Percentiles rank a stretch among this genome's conserved stretches.
Conservation (phyloP, 2,113 vertebrate species). For the Saguinus midas region DNA sequence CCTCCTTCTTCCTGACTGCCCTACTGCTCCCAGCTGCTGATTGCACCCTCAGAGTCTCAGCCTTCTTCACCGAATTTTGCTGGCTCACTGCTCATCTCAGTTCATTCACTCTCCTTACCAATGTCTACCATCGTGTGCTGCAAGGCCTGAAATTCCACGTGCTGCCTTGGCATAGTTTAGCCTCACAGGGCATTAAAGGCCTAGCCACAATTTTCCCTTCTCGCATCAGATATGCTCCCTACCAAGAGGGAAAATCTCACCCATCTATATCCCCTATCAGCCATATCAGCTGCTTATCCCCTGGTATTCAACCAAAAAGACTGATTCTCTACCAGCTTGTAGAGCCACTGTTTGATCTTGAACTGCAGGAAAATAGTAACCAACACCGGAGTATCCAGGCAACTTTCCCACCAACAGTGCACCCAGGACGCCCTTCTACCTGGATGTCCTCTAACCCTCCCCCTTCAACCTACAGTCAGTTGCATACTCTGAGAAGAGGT, state of each 20-base stretch:
- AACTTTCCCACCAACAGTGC: not conserved
- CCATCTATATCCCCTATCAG: too few relatives aligned
- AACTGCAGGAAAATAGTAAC: not conserved
- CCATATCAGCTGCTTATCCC: too few relatives aligned
- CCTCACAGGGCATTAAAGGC: too few relatives aligned
- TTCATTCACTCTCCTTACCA: not conserved
- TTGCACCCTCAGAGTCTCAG: not conserved
- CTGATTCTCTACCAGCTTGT: too few relatives aligned
- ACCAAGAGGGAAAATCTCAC: too few relatives aligned
- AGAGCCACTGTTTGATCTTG: not conserved
- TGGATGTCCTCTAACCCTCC: not conserved
- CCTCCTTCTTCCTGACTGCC: not conserved
- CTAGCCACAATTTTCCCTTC: too few relatives aligned
- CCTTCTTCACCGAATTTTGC: not conserved
- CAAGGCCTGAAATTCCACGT: too few relatives aligned
- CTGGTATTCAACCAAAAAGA: too few relatives aligned
- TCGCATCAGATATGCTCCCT: too few relatives aligned
- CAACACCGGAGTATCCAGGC: not conserved
- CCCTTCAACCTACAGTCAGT: not conserved
- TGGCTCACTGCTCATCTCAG: not conserved
- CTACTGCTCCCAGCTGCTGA: not conserved
- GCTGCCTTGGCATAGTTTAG: too few relatives aligned
- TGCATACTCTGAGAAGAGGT: not conserved
- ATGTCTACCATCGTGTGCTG: not conserved
- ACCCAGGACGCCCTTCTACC: not conserved